Base-by-base conservation (phyloP, 53 echinoderm and acorn worm species). In the Echinarachnius parma region DNA sequence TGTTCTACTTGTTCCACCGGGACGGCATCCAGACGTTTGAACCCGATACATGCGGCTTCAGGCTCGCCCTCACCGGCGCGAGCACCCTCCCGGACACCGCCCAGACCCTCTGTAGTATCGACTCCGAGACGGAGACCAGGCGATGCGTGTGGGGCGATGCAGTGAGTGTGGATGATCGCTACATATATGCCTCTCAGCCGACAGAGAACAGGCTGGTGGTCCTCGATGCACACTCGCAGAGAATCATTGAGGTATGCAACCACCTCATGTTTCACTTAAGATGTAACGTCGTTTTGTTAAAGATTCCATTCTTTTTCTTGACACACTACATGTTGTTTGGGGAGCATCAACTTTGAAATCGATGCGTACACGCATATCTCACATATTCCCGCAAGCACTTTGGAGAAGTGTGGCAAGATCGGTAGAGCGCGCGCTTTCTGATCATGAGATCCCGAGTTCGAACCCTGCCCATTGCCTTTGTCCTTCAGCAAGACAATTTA, bases 1-100 rank as follows among this genome's bases (percentile, higher is more conserved):
- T 98, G 37, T 98, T 66, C 78, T 98, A 98, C 78, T 54, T 92
- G 31, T 98, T 98, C 78, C 98, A 98, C 45, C 79, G 88, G 3
- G 49, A 82, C 24, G 98, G 98, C 20, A 84, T 98, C 56, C 86
- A 80, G 44, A 71, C 88, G 19, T 50, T 91, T 9, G 98, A 98
- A 37, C 98, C 98, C n/a, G 90, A 85, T 21, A 86, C 86, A 5
- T 98, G 98, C 60, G 91, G 88, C 9, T 80, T 82, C 69, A 72
- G 85, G 9, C 80, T 78, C 0, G 82, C 80, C 48, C 67, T 83
- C 46, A 83, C 78, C 16, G 79, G 88, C 31, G 81, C 66, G 33
- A 75, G 82, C 49, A 77, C 79, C 18, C 76, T 98, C 21, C 87
- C 86, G 18, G 88, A 88, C 29, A 80, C 85, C 1, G 48, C 79